Conservation (phyloP, 2,888 invertebrate species). For the Geotrupes spiniger region DNA sequence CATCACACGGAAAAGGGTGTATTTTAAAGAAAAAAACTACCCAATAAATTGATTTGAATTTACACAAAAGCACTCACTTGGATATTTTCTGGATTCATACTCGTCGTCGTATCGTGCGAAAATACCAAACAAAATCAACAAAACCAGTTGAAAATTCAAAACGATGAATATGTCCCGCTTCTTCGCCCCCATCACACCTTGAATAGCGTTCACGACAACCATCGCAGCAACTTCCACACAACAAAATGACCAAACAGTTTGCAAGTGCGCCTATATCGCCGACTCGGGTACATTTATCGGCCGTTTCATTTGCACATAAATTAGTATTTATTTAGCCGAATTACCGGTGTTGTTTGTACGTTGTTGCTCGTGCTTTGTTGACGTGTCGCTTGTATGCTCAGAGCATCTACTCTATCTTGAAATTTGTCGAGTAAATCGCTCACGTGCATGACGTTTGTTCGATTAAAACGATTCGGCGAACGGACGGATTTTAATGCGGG, state of each 20-base stretch:
- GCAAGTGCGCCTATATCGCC: neutral
- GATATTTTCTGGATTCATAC: constrained; percentile 31
- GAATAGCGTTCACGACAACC: constrained; percentile 20
- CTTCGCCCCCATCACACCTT: constrained; percentile 24
- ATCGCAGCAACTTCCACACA: constrained; percentile 8
- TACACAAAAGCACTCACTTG: constrained; percentile 34
- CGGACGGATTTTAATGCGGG: too few species aligned
- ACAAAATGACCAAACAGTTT: constrained; percentile 1
- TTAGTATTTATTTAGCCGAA: neutral
- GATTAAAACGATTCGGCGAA: too few species aligned
- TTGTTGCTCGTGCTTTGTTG: too few species aligned
- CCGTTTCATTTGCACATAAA: neutral
- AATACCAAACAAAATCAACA: constrained; percentile 36
- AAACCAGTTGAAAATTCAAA: constrained; percentile 30
- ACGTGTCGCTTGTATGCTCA: too few species aligned
- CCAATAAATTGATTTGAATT: neutral
- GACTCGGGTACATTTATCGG: neutral
- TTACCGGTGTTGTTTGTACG: too few species aligned
- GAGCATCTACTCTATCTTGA: too few species aligned
- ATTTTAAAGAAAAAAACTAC: too few species aligned
- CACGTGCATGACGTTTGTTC: too few species aligned
- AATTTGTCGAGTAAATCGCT: too few species aligned
- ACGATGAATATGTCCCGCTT: constrained; percentile 31
- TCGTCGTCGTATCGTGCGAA: constrained; percentile 34
- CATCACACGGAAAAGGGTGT: too few species aligned